phyloP scores from a whole-genome alignment of 2,113 vertebrate species.

The Chaenogobius annularis region DNA sequence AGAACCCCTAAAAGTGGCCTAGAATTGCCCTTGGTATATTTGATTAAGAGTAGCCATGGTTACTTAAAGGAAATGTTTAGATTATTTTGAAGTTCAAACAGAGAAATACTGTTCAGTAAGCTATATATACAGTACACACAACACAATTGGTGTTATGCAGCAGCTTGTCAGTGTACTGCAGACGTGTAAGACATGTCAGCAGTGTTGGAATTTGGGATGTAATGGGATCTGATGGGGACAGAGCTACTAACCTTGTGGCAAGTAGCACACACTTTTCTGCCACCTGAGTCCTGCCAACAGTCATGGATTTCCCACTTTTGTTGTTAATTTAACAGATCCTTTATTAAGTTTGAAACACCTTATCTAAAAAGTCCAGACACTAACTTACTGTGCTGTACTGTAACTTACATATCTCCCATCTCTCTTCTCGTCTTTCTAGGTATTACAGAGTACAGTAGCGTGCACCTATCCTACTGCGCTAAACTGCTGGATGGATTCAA shows the following conservation, averaged over 20 bases:
- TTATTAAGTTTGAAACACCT: too few relatives aligned
- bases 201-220: not conserved
- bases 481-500: too few relatives aligned
- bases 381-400: too few relatives aligned
- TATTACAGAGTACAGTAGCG: too few relatives aligned
- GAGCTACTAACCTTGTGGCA: not conserved
- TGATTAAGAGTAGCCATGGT: slow-evolving; percentile 60
- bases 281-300: not conserved
- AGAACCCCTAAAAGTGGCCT: too few relatives aligned
- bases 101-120: too few relatives aligned
- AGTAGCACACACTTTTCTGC: not conserved
- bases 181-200: not conserved
- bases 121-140: too few relatives aligned
- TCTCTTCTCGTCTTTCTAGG: too few relatives aligned
- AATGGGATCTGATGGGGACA: not conserved
- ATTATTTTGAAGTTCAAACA: slow-evolving; percentile 14
- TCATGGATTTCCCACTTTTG: not conserved
- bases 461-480: too few relatives aligned
- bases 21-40: slow-evolving; percentile 12
- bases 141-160: not conserved
- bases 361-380: too few relatives aligned
- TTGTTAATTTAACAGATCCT: too few relatives aligned
- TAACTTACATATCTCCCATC: too few relatives aligned
- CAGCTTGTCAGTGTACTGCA: not conserved
- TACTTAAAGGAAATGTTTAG: slow-evolving; percentile 37